These are phyloP conservation scores for Vanessa atalanta DNA, from an alignment of 1,140 invertebrate genomes.

Conservation along the genomic window DNA sequence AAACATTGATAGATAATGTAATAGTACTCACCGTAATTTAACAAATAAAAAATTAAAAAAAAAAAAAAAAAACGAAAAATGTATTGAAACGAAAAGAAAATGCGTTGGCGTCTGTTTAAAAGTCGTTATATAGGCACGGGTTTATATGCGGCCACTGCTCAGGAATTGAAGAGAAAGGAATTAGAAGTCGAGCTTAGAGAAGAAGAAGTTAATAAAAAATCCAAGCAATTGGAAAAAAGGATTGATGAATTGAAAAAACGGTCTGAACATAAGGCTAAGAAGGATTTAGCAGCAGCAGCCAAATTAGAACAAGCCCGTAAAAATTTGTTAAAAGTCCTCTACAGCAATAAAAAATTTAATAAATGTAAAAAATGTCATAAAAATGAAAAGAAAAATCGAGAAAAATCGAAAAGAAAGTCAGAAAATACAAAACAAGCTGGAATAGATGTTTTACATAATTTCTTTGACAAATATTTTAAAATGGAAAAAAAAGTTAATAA, in stretches of 20 bases:
- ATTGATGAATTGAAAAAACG: constrained; percentile 19
- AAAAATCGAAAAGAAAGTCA: constrained; percentile 23
- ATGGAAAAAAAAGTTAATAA: constrained; percentile 31
- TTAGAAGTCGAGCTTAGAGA: constrained; percentile 27
- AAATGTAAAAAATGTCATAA: constrained; percentile 20
- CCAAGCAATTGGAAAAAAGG: constrained; percentile 22
- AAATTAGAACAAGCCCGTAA: constrained; percentile 35
- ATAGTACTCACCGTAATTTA: too few species aligned
- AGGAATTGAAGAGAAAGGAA: constrained; percentile 20
- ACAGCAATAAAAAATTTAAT: background rate
- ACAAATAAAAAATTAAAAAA: too few species aligned
- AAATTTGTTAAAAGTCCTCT: constrained; percentile 12
- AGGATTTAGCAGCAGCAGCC: constrained; percentile 7
- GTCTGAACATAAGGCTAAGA: constrained; percentile 3
- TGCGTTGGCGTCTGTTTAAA: constrained; percentile 26
- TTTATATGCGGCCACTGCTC: background rate
- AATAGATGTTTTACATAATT: constrained; percentile 33
- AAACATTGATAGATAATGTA: too few species aligned
- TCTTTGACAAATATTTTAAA: constrained; percentile 40
- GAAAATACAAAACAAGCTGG: constrained; percentile 22
- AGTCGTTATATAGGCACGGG: background rate
- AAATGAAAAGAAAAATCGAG: constrained; percentile 14
- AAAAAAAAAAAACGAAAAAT: constrained; percentile 8
- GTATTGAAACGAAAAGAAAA: constrained; percentile 15
- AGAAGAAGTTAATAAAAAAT: constrained; percentile 24